These are phyloP conservation scores for Lycocerus yunnanus DNA, from an alignment of 2,888 invertebrate genomes.

Conservation along the genomic window DNA sequence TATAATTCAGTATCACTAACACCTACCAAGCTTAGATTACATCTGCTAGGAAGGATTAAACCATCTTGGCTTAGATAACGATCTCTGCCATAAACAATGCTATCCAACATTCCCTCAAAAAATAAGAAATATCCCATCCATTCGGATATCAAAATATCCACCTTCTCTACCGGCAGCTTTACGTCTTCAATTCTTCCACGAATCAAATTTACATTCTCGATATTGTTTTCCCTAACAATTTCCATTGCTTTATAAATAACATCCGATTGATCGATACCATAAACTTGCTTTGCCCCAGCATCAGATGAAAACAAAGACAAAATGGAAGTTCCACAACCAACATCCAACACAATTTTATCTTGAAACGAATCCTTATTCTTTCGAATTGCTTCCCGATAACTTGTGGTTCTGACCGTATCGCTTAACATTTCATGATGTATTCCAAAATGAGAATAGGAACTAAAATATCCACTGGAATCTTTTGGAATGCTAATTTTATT, in stretches of 20 bases:
- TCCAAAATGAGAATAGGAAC: slow-evolving; percentile 85
- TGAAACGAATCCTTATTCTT: slow-evolving; percentile 71
- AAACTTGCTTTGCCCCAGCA: slow-evolving; percentile 88
- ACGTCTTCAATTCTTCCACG: slow-evolving; percentile 89
- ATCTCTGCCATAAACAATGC: slow-evolving; percentile 87
- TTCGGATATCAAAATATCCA: slow-evolving; percentile 93
- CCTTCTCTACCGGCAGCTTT: slow-evolving; percentile 72
- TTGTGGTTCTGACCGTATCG: slow-evolving; percentile 83
- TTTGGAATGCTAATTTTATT: slow-evolving; percentile 42
- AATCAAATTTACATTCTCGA: slow-evolving; percentile 72
- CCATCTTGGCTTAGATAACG: slow-evolving; percentile 78
- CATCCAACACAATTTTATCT: slow-evolving; percentile 86
- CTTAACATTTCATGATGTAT: slow-evolving; percentile 95
- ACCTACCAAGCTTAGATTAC: slow-evolving; percentile 80
- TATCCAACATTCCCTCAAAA: slow-evolving; percentile 96
- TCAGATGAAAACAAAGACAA: slow-evolving; percentile 97
- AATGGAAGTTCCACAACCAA: slow-evolving; percentile 98
- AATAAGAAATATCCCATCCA: slow-evolving; percentile 99
- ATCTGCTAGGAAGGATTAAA: slow-evolving; percentile 80
- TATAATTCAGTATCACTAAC: slow-evolving; percentile 76
- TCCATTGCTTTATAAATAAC: slow-evolving; percentile 95
- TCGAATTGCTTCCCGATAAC: slow-evolving; percentile 83
- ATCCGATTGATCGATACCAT: slow-evolving; percentile 95
- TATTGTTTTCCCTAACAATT: slow-evolving; percentile 68
- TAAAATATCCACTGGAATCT: slow-evolving; percentile 71